Base-by-base conservation (phyloP, 2,113 vertebrate genomes). In the Cyprinodon brontotheroides region DNA sequence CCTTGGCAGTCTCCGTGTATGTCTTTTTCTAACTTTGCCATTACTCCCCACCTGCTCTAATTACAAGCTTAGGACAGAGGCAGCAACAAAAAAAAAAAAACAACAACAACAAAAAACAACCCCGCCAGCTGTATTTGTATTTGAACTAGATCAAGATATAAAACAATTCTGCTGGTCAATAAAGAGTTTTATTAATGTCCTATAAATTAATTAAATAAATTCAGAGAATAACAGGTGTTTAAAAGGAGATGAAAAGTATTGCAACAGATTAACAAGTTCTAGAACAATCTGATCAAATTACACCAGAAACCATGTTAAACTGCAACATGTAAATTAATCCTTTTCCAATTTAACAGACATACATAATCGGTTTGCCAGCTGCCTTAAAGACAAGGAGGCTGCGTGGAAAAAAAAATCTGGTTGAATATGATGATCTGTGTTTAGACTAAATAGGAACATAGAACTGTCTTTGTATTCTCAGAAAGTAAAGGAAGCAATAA, bases 111-210 rank as follows among this genome's bases (percentile, higher is more conserved):
- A 77, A 89, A 80, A 82, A 79, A 70, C 76, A 70, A 69, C 61
- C 77, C 81, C 89, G 29, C 29, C 91, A 82, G 88, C 81, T 90
- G 83, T 85, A 84, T 90, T 90, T 88, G 81, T 62, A 9, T 53
- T 77, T n/a, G 22, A 59, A 69, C 72, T 82, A 48, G 61, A 63
- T 50, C 61, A 14, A 17, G 14, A 38, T 36, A 73, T 37, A 63
- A 47, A 65, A 71, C 64, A 75, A 68, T 57, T 57, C 17, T 57
- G 50, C 17, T 9, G n/a, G 9, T 57, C 17, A 8, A n/a, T 57
- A 57, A n/a, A n/a, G 17, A 57, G 50, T 57, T 57, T 10, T 20
- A 57, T 57, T 57, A 6, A 57, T 20, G 17, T 57, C 20, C 20
- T 8, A 15, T 57, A 20, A 57, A n/a, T 57, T 57, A 6, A 20